These are phyloP conservation scores for Zaprionus camerounensis DNA, from an alignment of 1,140 invertebrate genomes.

Conservation along the genomic window DNA sequence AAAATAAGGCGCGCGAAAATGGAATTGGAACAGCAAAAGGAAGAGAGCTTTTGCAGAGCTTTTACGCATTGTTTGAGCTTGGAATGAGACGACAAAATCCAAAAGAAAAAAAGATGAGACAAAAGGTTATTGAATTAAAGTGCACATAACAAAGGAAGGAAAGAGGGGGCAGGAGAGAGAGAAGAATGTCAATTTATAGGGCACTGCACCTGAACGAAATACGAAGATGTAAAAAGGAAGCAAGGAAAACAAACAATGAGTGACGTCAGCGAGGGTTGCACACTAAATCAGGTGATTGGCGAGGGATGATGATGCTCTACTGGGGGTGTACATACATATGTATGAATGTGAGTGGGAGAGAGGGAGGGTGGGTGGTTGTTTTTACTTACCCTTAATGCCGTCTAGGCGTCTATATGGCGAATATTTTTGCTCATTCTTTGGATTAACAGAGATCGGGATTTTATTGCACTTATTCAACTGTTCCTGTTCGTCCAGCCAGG, in stretches of 20 bases:
- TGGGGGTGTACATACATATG: not conserved
- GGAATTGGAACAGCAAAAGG: constrained; percentile 19
- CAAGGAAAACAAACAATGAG: constrained; percentile 1
- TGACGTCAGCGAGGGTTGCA: constrained; percentile 20
- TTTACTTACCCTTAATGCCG: constrained; percentile 58
- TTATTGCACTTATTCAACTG: constrained; percentile 17
- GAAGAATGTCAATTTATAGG: constrained; percentile 9
- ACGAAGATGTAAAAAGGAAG: not conserved
- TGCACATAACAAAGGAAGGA: not conserved
- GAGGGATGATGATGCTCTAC: not conserved
- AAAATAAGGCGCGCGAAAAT: constrained; percentile 30
- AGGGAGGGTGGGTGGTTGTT: not conserved
- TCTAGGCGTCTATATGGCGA: constrained; percentile 2
- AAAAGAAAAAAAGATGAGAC: not conserved
- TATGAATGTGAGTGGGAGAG: not conserved
- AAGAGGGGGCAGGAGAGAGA: not conserved
- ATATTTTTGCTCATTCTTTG: not conserved
- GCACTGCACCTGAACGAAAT: constrained; percentile 34
- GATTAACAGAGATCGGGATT: constrained; percentile 30
- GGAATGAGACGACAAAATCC: not conserved
- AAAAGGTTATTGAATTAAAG: not conserved
- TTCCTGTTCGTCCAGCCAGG: not conserved
- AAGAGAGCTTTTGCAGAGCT: constrained; percentile 17
- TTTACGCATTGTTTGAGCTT: constrained; percentile 2
- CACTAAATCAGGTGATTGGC: constrained; percentile 52